Percentiles rank a stretch among this genome's conserved stretches.
Conservation (phyloP, 1,140 invertebrate genomes). For the Drosophila prosaltans region DNA sequence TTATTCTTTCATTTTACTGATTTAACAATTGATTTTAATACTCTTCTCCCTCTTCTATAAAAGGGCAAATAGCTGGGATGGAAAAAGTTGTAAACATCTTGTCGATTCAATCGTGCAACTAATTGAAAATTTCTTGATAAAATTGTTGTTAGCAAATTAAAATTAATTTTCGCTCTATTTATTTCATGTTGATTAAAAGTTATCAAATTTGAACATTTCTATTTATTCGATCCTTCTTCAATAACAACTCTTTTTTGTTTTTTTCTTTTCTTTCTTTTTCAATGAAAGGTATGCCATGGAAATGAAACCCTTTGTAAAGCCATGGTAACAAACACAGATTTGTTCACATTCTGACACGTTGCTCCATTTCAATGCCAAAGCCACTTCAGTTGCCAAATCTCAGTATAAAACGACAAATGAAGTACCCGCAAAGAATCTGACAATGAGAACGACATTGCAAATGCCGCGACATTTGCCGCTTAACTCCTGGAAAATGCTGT, state of each 20-base stretch:
- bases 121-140: conserved; percentile 76
- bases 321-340: conserved; percentile 32
- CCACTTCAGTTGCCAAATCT: conserved; percentile 27
- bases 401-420: conserved; percentile 42
- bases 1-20: conserved; percentile 71
- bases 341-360: conserved; percentile 19
- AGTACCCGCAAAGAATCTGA: conserved; percentile 26
- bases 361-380: background rate
- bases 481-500: conserved; percentile 63
- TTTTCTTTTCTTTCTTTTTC: background rate
- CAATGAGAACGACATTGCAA: conserved; percentile 15
- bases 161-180: conserved; percentile 45
- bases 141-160: conserved; percentile 60
- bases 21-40: conserved; percentile 78
- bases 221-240: conserved; percentile 20
- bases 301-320: conserved; percentile 52
- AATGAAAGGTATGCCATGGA: conserved; percentile 10
- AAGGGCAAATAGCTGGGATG: background rate
- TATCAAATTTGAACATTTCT: conserved; percentile 37
- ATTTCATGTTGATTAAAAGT: conserved; percentile 11
- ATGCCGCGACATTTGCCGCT: conserved; percentile 60
- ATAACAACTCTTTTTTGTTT: background rate
- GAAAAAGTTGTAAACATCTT: conserved; percentile 74
- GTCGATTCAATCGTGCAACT: conserved; percentile 79
- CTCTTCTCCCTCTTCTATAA: conserved; percentile 16